These are phyloP conservation scores for Onthophagus sagittarius DNA, from an alignment of 2,888 invertebrate genomes.

Conservation along the genomic window DNA sequence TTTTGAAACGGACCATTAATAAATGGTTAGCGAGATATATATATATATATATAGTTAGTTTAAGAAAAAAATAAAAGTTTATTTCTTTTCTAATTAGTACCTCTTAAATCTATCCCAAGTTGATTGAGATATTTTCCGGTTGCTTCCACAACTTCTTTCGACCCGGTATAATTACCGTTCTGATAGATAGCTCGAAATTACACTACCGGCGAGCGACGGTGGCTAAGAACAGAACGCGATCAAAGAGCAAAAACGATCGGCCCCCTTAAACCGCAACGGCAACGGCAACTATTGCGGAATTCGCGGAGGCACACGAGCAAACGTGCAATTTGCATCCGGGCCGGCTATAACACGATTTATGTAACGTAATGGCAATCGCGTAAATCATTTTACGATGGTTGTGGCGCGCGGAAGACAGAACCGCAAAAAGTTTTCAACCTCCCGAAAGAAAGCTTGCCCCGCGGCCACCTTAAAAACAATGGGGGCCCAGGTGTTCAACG, in stretches of 20 bases:
- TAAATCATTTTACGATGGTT: neutral
- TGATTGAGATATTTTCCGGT: neutral
- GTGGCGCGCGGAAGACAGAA: neutral
- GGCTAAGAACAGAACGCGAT: neutral
- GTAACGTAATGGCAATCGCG: neutral
- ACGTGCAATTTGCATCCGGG: neutral
- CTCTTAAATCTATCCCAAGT: neutral
- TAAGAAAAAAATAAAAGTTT: neutral
- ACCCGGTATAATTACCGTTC: conserved; percentile 3
- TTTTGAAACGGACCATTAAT: neutral
- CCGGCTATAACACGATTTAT: neutral
- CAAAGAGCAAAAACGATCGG: neutral
- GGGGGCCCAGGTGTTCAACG: conserved; percentile 41
- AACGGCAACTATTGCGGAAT: neutral
- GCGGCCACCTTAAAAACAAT: conserved; percentile 34
- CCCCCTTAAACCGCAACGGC: neutral
- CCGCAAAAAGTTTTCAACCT: neutral
- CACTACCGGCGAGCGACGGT: neutral
- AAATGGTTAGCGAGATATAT: neutral
- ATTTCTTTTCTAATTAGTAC: neutral
- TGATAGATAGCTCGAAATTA: conserved; percentile 16
- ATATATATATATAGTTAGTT: no score
- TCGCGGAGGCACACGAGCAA: neutral
- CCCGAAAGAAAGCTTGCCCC: neutral
- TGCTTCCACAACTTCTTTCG: neutral